These are phyloP conservation scores for Mya arenaria DNA, from an alignment of 1,140 invertebrate genomes.

Conservation along the genomic window DNA sequence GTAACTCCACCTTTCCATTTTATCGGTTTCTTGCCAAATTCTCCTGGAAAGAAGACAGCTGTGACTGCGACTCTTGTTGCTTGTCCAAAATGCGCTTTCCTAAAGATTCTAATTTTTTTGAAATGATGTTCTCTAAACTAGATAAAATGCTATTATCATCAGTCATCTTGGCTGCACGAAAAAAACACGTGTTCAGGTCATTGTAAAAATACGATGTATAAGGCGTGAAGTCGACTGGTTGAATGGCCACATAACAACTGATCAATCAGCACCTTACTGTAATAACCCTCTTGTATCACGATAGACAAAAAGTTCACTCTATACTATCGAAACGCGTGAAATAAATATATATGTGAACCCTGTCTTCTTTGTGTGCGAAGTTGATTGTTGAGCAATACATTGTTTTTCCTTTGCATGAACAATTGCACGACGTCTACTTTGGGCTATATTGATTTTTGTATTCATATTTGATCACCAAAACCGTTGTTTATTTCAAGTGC, in stretches of 20 bases:
- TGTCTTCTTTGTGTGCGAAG: not conserved
- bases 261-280: not conserved
- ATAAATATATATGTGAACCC: not conserved
- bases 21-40: not conserved
- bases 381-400: too few species aligned
- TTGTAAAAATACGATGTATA: not conserved
- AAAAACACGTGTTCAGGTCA: not conserved
- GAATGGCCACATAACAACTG: not conserved
- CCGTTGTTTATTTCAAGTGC: too few species aligned
- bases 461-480: too few species aligned
- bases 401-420: too few species aligned
- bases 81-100: not conserved
- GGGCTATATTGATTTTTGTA: too few species aligned
- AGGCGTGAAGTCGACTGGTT: not conserved
- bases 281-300: not conserved
- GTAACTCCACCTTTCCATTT: not conserved
- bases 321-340: not conserved
- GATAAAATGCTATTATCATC: not conserved
- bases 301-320: not conserved
- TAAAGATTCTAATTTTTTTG: not conserved
- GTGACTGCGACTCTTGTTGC: not conserved
- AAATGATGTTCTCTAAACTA: not conserved
- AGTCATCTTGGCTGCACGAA: not conserved
- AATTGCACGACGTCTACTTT: too few species aligned
- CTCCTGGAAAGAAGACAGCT: not conserved